Conservation (phyloP, 2,797 vertebrate genomes). For the Mormyrops boulengeri region DNA sequence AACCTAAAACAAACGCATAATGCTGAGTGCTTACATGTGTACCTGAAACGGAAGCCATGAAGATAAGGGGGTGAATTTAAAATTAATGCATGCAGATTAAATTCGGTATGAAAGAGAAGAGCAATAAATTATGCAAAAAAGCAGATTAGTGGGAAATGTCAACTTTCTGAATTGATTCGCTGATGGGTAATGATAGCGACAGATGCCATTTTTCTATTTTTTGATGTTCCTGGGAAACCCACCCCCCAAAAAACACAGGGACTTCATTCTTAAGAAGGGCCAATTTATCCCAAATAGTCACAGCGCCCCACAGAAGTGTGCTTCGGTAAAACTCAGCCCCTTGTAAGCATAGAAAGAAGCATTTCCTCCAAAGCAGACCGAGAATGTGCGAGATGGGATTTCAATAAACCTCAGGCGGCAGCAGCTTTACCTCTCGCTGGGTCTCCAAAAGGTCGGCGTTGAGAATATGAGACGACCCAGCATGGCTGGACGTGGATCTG, state of each 20-base stretch:
- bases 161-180: background rate
- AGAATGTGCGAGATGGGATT: background rate
- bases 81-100: constrained; percentile 2
- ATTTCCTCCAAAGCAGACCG: background rate
- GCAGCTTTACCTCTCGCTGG: background rate
- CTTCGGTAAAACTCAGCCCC: background rate
- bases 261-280: background rate
- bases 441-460: background rate
- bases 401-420: background rate
- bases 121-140: constrained; percentile 19
- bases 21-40: background rate
- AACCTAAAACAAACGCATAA: background rate
- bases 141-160: constrained; percentile 23
- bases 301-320: background rate
- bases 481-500: background rate
- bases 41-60: background rate
- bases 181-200: background rate
- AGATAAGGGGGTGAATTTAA: background rate
- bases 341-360: background rate
- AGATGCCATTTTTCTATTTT: background rate
- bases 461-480: background rate
- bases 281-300: background rate
- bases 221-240: background rate
- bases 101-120: background rate
- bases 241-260: background rate